Evolutionary conservation across 2,797 vertebrate genomes (phyloP), one percentile per base, ranked within the genome.

Genomic region (Gambusia yucatana): DNA sequence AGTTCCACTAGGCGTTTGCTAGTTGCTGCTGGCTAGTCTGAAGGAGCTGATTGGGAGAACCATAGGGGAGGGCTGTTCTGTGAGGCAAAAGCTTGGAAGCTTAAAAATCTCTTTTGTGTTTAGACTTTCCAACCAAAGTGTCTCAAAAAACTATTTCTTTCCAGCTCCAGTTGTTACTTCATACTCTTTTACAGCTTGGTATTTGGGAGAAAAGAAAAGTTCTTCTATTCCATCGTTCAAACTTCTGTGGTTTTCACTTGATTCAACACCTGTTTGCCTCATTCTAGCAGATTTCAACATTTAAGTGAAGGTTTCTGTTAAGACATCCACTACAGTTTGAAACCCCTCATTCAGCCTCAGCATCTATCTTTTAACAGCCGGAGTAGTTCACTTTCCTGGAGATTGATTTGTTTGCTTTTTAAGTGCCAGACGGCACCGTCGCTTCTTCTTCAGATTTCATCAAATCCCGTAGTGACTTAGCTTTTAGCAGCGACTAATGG

Each of bases 401-500:
- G 9, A 67, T 41, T 67, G 36, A 67, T 67, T 41, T 0, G 8
- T 67, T 67, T 67, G 63, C 63, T 30, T 22, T 25, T 25, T 11
- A 39, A 67, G 63, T 67, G 63, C 63, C 63, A 67, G 63, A 41
- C 20, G 5, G 20, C 20, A 67, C 36, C 41, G 17, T 67, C 39
- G 1, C 36, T 67, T 67, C 63, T 6, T 41, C 39, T 67, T 67
- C 36, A 67, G 63, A 67, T 67, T 41, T 67, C 36, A 67, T 67
- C 63, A 41, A 25, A 41, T 41, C 63, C 63, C 17, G 1, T 41
- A 10, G 63, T 10, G 61, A 39, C 30, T 65, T 41, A 39, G 63
- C 63, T 65, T 65, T 65, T 65, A 67, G 36, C 63, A 13, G 36
- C 63, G 1, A 67, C 63, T 67, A 41, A 67, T 67, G 63, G 63